phyloP scores from a whole-genome alignment of 2,113 vertebrate species.

The Struthidea cinerea region DNA sequence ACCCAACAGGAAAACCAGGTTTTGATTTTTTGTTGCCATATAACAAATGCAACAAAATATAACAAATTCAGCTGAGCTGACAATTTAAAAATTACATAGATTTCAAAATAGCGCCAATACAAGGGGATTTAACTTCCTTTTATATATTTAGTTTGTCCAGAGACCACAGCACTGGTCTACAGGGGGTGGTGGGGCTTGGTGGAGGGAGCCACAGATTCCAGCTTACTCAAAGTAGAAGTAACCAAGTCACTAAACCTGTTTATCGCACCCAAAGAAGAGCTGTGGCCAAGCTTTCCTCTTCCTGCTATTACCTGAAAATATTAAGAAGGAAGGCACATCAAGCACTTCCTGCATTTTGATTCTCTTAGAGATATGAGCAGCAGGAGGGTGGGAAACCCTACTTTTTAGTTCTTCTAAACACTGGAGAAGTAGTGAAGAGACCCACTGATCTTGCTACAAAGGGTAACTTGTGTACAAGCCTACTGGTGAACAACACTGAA shows the following conservation, averaged over 20 bases:
- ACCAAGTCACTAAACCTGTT: not conserved
- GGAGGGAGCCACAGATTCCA: not conserved
- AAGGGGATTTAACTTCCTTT: not conserved
- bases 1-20: not conserved
- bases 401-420: not conserved
- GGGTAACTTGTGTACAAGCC: not conserved
- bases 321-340: not conserved
- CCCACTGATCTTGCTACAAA: not conserved
- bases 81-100: not conserved
- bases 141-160: not conserved
- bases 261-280: not conserved
- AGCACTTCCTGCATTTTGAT: not conserved
- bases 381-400: not conserved
- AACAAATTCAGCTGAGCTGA: not conserved
- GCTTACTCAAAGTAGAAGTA: not conserved
- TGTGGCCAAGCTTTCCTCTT: not conserved
- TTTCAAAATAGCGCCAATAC: not conserved
- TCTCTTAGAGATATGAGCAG: not conserved
- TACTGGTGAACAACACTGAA: not conserved
- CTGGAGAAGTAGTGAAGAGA: not conserved
- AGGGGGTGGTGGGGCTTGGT: fast-evolving
- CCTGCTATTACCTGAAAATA: not conserved
- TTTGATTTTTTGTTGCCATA: not conserved
- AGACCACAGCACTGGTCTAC: not conserved
- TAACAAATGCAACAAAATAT: not conserved